Base-by-base conservation (phyloP, 2,888 invertebrate genomes). In the Cerceris ruficornis region DNA sequence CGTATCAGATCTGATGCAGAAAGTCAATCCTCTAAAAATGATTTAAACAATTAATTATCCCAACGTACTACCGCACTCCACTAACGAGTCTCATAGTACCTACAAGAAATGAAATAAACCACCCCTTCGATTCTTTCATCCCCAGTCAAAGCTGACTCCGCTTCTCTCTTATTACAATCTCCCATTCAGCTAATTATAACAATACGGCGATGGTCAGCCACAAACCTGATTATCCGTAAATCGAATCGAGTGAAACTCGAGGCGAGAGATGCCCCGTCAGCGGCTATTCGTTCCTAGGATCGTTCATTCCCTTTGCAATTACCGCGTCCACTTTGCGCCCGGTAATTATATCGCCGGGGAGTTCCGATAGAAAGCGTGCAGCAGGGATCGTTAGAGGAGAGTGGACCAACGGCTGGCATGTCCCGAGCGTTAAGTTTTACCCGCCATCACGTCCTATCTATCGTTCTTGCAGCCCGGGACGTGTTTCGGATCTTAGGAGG, bases 401-500 rank as follows among this genome's bases (percentile, higher is more conserved):
- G 75, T 80, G 81, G 76, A 68, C 81, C 76, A 76, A 76, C 69
- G 78, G 69, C 75, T 58, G 52, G 13, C 41, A 13, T 65, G 78
- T 76, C 75, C 68, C 66, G 49, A 57, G 69, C 65, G 72, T 67
- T 81, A 66, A 81, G 71, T 68, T 39, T 50, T 67, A 52, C 42
- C 54, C 52, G 17, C 64, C 61, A 58, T 57, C 68, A 49, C 66
- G 72, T 59, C 52, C 76, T 52, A n/a, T 52, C 17, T 49, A 57
- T 61, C 69, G 75, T 80, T 75, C 77, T 78, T 71, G 58, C 60
- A 58, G 54, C 64, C 46, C 60, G 49, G 62, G 54, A 66, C 78
- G 68, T 68, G 69, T 76, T 75, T 75, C 60, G 55, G 80, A 81
- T 81, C 80, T 82, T 81, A 55, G 66, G 72, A 75, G 77, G 80